Percentiles rank a stretch among this genome's conserved stretches.
Evolutionary conservation across 53 echinoderm and acorn worm genomes (phyloP).

Genomic region (Holothuria scabra): DNA sequence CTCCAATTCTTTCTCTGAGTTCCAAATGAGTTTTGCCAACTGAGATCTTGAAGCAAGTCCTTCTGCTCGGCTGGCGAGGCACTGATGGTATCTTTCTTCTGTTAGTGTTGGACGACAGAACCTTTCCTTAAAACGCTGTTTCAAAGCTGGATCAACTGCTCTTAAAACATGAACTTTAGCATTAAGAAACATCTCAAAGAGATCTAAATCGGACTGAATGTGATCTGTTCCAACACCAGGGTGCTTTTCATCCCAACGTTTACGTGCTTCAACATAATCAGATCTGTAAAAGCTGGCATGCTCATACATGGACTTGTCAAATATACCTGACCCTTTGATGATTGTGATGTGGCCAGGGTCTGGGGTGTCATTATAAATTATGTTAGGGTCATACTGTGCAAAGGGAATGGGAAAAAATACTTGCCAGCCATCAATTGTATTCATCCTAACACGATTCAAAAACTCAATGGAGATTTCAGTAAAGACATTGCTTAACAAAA

Average conservation of each 20-base stretch:
- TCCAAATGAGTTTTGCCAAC: constrained; percentile 82
- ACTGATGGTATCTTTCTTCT: constrained; percentile 95
- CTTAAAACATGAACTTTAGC: constrained; percentile 87
- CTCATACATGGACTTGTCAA: constrained; percentile 86
- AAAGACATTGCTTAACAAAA: constrained; percentile 83
- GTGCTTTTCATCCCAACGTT: constrained; percentile 91
- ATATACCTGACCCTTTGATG: constrained; percentile 78
- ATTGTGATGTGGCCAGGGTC: constrained; percentile 80
- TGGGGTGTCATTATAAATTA: constrained; percentile 76
- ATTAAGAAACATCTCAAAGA: constrained; percentile 97
- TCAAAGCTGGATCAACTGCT: constrained; percentile 95
- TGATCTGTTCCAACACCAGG: constrained; percentile 93
- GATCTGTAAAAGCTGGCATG: constrained; percentile 97
- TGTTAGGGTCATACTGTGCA: constrained; percentile 89
- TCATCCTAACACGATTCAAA: constrained; percentile 94
- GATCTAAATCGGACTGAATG: constrained; percentile 95
- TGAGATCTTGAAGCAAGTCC: constrained; percentile 89
- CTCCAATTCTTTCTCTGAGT: constrained; percentile 28
- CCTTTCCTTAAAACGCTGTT: constrained; percentile 76
- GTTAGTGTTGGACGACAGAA: constrained; percentile 82
- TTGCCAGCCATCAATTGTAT: constrained; percentile 89
- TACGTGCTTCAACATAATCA: constrained; percentile 81
- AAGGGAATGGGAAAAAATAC: constrained; percentile 96
- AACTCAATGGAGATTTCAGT: constrained; percentile 82
- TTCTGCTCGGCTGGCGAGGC: constrained; percentile 84